A percentile compares a stretch with the other conserved stretches of the same genome.
These are phyloP conservation scores for Stichopus horrens DNA, from an alignment of 53 echinoderm and acorn worm species.

Conservation along the genomic window DNA sequence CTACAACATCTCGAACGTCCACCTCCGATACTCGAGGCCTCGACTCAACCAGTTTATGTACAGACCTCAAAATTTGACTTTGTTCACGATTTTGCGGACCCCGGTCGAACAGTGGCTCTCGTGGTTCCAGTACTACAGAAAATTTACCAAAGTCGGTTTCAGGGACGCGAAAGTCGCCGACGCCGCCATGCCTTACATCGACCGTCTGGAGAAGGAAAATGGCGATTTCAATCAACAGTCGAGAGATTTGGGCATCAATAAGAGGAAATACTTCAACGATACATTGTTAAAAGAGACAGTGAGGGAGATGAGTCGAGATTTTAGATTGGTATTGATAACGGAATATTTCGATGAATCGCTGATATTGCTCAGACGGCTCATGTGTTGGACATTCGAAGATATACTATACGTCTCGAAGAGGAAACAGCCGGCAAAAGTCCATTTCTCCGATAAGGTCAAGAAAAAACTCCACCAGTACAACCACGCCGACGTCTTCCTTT, in stretches of 20 bases:
- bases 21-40: background rate
- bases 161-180: background rate
- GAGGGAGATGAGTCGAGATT: background rate
- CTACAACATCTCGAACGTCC: slow-evolving; percentile 36
- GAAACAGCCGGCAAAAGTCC: slow-evolving; percentile 14
- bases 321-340: slow-evolving; percentile 12
- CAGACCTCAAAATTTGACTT: background rate
- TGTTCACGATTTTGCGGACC: slow-evolving; percentile 27
- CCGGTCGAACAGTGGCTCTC: slow-evolving; percentile 35
- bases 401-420: slow-evolving; percentile 34
- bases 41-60: slow-evolving; percentile 11
- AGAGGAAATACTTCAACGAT: slow-evolving; percentile 18
- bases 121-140: slow-evolving; percentile 41
- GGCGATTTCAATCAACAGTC: slow-evolving; percentile 39
- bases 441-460: slow-evolving; percentile 33
- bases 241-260: background rate
- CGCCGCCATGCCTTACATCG: slow-evolving; percentile 37
- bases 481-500: slow-evolving; percentile 22
- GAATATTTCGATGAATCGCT: slow-evolving; percentile 41
- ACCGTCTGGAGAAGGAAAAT: slow-evolving; percentile 3
- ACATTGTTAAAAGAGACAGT: background rate
- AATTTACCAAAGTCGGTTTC: slow-evolving; percentile 21
- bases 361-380: background rate
- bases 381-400: slow-evolving; percentile 35
- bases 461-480: slow-evolving; percentile 5